These are phyloP conservation scores for Pseudobourletiella spinata DNA, from an alignment of 1,140 invertebrate genomes.

Conservation along the genomic window DNA sequence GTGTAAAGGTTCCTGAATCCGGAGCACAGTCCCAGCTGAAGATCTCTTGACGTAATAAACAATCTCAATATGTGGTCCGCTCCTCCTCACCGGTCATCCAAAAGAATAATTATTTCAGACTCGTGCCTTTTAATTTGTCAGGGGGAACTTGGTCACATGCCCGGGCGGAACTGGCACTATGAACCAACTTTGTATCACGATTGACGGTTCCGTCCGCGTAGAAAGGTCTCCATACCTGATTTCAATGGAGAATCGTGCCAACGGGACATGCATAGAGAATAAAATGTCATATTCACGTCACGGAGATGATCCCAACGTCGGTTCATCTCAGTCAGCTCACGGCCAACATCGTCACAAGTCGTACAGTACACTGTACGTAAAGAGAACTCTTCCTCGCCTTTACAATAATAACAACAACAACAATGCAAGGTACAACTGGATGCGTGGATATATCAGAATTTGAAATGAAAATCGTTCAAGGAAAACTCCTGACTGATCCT, in stretches of 20 bases:
- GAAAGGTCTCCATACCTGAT: neutral
- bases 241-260: neutral
- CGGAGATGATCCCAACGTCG: neutral
- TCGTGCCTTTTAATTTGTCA: too few species aligned
- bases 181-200: neutral
- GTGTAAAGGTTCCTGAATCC: too few species aligned
- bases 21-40: too few species aligned
- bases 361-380: too few species aligned
- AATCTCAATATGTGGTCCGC: too few species aligned
- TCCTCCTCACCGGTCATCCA: too few species aligned
- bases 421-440: neutral
- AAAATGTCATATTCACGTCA: constrained; percentile 6
- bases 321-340: neutral
- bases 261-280: neutral
- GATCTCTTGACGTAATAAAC: too few species aligned
- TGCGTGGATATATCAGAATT: neutral
- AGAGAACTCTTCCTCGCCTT: too few species aligned
- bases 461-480: constrained; percentile 5
- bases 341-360: neutral
- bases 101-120: too few species aligned
- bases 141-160: too few species aligned
- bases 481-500: constrained; percentile 5
- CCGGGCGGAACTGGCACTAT: too few species aligned
- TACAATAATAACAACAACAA: neutral
- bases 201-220: neutral